Evolutionary conservation across 2,797 vertebrate species (phyloP).

Genomic region (Sus cebifrons): DNA sequence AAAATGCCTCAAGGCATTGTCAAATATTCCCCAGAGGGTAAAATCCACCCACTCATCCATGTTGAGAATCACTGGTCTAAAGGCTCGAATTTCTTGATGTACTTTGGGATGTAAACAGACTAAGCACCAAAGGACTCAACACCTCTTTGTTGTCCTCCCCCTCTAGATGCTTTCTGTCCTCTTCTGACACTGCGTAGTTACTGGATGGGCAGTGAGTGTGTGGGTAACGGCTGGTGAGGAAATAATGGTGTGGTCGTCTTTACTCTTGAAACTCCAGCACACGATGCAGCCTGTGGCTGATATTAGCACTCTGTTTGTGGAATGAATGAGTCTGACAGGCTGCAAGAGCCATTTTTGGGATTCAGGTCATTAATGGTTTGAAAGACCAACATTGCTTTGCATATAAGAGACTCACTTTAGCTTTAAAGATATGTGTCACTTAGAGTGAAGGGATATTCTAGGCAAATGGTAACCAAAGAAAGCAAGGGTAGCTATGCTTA

Average conservation of each 20-base stretch:
- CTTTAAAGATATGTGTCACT: neutral
- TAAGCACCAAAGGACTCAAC: neutral
- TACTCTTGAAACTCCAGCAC: neutral
- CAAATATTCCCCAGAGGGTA: neutral
- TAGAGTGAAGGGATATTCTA: neutral
- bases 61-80: neutral
- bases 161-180: accelerated
- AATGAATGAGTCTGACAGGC: neutral
- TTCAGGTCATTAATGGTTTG: neutral
- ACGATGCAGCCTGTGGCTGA: neutral
- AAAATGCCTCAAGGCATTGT: neutral
- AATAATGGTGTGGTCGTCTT: neutral
- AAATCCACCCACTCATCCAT: neutral
- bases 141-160: accelerated
- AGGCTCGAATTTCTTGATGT: neutral
- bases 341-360: neutral
- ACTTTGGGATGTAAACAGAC: neutral
- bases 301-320: too few species aligned
- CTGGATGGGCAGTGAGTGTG: neutral
- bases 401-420: neutral
- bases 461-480: neutral
- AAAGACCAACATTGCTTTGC: neutral
- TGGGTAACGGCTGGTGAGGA: neutral
- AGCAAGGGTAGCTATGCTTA: neutral
- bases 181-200: neutral